Evolutionary conservation across 2,888 invertebrate species (phyloP), one percentile per base, ranked within the genome.

Genomic region (Drosophila koepferae): DNA sequence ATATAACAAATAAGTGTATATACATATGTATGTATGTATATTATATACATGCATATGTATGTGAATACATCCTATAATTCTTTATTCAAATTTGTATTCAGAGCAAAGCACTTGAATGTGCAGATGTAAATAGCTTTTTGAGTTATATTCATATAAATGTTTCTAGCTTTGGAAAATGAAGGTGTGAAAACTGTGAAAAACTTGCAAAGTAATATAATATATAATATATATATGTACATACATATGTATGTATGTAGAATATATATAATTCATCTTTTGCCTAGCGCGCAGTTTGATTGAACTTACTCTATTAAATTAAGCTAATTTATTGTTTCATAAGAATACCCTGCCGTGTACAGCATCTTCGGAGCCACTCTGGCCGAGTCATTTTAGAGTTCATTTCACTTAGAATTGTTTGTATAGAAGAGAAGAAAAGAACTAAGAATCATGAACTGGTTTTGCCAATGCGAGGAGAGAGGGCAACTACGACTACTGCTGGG

Each of bases 401-500:
- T 51, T 62, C 18, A 62, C 40, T 58, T 53, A 46, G 36, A 41
- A 60, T 51, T 41, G 49, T 62, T 18, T 28, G 28, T 14, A n/a
- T 34, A 12, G 18, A 12, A 53, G 36, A 40, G 41, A 1, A 48
- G 48, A 31, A 66, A 77, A 67, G 64, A 73, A 59, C 75, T 56
- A 61, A 12, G n/a, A 34, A 18, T 49, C 69, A 49, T 60, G 72
- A 84, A 89, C 83, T 72, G 90, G 90, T 83, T 86, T 89, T 63
- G 28, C n/a, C 28, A 18, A 12, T 2, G 28, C 59, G 63, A 67
- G 34, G 40, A 53, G 44, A 62, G 7, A 80, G 63, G 51, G 72
- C 63, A 76, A 77, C 54, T 31, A 18, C 34, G 7, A 18, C 49
- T 5, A 18, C 18, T 40, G 16, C 54, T 51, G 63, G 41, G n/a